Conservation (phyloP, 2,113 vertebrate species). For the Erythrolamprus reginae region DNA sequence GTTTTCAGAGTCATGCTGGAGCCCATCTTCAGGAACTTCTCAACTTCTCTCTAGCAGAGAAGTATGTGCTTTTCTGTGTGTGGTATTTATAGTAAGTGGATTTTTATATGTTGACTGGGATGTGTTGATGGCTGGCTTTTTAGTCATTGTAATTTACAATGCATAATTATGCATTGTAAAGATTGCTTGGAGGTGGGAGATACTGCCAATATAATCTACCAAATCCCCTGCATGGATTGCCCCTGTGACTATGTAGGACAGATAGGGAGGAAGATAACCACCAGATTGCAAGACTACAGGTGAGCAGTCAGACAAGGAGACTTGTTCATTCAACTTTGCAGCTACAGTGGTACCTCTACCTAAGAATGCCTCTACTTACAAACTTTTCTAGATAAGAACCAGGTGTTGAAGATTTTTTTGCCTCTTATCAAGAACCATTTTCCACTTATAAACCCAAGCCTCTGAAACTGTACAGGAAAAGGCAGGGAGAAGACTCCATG, state of each 20-base stretch:
- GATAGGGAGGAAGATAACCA: neutral
- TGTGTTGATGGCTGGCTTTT: neutral
- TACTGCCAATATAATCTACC: neutral
- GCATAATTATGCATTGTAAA: neutral
- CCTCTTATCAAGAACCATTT: too few species aligned
- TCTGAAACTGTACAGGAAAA: too few species aligned
- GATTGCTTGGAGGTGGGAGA: neutral
- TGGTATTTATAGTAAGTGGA: neutral
- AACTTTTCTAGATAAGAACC: too few species aligned
- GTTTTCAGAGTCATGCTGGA: neutral
- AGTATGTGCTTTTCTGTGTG: neutral
- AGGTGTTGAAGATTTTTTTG: too few species aligned
- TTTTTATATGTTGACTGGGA: neutral
- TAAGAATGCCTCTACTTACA: too few species aligned
- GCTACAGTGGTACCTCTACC: too few species aligned
- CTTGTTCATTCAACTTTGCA: neutral
- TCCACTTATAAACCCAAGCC: too few species aligned
- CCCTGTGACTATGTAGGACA: neutral
- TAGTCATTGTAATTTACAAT: neutral
- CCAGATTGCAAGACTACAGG: neutral
- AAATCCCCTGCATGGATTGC: neutral
- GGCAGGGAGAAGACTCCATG: too few species aligned
- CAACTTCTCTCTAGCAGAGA: neutral
- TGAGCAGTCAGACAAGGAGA: neutral
- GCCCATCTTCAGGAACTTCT: neutral